Evolutionary conservation across 2,888 invertebrate genomes (phyloP), one percentile per base, ranked within the genome.

Genomic region (Andrena bucephala): DNA sequence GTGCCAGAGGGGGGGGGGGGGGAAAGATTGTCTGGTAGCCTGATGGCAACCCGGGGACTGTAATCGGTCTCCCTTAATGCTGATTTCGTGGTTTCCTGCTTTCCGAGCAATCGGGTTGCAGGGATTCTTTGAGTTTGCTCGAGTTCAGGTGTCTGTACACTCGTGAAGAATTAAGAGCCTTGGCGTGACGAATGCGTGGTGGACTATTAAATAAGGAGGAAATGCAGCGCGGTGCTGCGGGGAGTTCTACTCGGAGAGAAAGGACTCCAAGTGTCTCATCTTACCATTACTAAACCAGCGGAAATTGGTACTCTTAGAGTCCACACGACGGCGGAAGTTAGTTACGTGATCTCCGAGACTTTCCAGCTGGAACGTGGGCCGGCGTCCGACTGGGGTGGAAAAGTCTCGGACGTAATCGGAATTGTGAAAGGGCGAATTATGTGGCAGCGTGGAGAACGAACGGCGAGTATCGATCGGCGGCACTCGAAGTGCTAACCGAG

Each of bases 361-460:
- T 59, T 36, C n/a, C 24, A 36, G 8, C 8, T 1, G 60, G 20
- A 60, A 16, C 33, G n/a, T 16, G 63, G 50, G 2, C 36, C 54
- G 31, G 62, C 42, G 60, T 68, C 42, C 31, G 27, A 57, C 24
- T 13, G n/a, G 27, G 10, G 27, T 10, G 60, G 42, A 77, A 78
- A 70, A 80, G 63, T 78, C 65, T 59, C 24, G 71, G 50, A 31
- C 59, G 70, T 78, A 78, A 80, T 77, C 70, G 79, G 36, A 63
- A 80, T 78, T 60, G 70, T 7, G 70, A 78, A 77, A 65, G 70
- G 42, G 50, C 70, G 79, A 80, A 70, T 78, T 70, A 48, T 68
- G 79, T 62, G 42, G 24, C 20, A 27, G 52, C 36, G 24, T 16
- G 60, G 16, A 16, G 50, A 69, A 62, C 29, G 69, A 60, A 42